Percentiles rank a stretch among this genome's conserved stretches.
Evolutionary conservation across 2,797 vertebrate species (phyloP).

Genomic region (Lithobates pipiens): DNA sequence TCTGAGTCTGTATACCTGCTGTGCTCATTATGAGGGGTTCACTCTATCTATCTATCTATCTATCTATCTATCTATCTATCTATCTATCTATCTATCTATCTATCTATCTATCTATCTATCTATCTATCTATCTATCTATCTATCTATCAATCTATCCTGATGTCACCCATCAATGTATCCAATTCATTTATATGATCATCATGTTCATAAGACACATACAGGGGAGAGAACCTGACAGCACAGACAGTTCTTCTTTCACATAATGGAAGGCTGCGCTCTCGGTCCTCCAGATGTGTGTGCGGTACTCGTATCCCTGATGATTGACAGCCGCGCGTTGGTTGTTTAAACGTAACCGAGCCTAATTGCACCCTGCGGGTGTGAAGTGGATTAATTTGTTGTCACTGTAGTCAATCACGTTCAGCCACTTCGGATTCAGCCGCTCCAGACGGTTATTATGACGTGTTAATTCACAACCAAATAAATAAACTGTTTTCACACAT

Average conservation of each 20-base stretch:
- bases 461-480: conserved; percentile 7
- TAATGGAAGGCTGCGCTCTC: too few species aligned
- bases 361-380: neutral
- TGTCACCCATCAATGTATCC: neutral
- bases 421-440: neutral
- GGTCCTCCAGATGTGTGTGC: too few species aligned
- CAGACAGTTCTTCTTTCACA: too few species aligned
- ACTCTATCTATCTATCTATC: neutral
- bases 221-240: too few species aligned
- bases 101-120: neutral
- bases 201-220: too few species aligned
- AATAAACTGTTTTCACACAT: too few species aligned
- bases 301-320: too few species aligned
- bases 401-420: neutral
- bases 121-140: neutral
- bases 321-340: neutral
- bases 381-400: neutral
- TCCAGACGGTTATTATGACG: neutral
- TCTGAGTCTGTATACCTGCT: too few species aligned
- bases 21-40: too few species aligned
- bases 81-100: neutral
- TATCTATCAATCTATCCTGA: too few species aligned
- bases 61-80: too few species aligned
- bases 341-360: neutral
- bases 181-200: too few species aligned